phyloP scores from a whole-genome alignment of 2,888 invertebrate genomes.

The Clivina fossor region DNA sequence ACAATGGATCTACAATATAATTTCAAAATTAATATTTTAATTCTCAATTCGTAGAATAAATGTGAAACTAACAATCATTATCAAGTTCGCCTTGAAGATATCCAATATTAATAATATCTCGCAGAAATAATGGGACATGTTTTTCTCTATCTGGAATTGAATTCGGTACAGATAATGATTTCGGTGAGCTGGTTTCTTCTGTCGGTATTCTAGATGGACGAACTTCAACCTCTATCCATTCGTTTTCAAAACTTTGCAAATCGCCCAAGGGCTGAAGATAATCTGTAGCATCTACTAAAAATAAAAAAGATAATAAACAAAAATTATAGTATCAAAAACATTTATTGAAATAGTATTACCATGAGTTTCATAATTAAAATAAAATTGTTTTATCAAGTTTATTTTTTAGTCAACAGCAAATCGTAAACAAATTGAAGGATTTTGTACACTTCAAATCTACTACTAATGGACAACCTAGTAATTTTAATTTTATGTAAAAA shows the following conservation, averaged over 20 bases:
- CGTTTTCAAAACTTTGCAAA: slow-evolving; percentile 81
- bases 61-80: slow-evolving; percentile 54
- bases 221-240: slow-evolving; percentile 89
- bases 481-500: no score
- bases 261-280: slow-evolving; percentile 71
- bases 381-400: no score
- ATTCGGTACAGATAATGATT: slow-evolving; percentile 45
- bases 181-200: slow-evolving; percentile 37
- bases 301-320: slow-evolving; percentile 32
- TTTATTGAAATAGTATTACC: no score
- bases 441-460: no score
- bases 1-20: slow-evolving; percentile 57
- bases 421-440: no score
- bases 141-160: slow-evolving; percentile 50
- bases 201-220: slow-evolving; percentile 59
- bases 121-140: slow-evolving; percentile 62
- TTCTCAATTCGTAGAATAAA: background rate
- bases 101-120: slow-evolving; percentile 60
- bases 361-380: no score
- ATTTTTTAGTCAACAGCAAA: no score
- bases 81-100: slow-evolving; percentile 60
- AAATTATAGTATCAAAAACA: slow-evolving; percentile 6
- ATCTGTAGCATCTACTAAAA: slow-evolving; percentile 56
- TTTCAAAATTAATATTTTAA: slow-evolving; percentile 7
- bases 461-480: no score